These are phyloP conservation scores for Paraescarpia echinospica DNA, from an alignment of 1,140 invertebrate genomes.

Conservation along the genomic window DNA sequence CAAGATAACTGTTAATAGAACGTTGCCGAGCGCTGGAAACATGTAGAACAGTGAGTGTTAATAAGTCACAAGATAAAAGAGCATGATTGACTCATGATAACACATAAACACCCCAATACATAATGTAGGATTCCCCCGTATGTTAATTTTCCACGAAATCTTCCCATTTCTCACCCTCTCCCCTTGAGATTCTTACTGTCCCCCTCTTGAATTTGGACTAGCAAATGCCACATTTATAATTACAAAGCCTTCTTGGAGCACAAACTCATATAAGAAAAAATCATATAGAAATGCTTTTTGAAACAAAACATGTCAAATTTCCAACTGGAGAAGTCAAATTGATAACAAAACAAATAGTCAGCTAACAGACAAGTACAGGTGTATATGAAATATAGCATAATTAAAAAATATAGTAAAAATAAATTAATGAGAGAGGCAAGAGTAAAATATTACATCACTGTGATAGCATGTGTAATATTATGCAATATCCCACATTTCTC, in stretches of 20 bases:
- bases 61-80: constrained; percentile 13
- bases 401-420: neutral
- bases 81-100: neutral
- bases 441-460: neutral
- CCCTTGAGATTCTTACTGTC: neutral
- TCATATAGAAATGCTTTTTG: neutral
- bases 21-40: too few relatives aligned
- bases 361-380: neutral
- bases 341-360: neutral
- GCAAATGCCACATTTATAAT: neutral
- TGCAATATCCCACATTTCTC: neutral
- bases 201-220: neutral
- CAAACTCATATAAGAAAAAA: neutral
- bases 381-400: neutral
- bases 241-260: neutral
- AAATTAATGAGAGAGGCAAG: constrained; percentile 1
- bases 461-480: neutral
- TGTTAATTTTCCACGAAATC: neutral
- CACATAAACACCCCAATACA: neutral
- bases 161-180: neutral
- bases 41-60: neutral
- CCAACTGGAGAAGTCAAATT: neutral
- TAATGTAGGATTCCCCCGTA: neutral
- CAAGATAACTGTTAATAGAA: too few relatives aligned
- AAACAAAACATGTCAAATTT: neutral